Conservation (phyloP, 1,140 invertebrate species). For the Lerema accius region DNA sequence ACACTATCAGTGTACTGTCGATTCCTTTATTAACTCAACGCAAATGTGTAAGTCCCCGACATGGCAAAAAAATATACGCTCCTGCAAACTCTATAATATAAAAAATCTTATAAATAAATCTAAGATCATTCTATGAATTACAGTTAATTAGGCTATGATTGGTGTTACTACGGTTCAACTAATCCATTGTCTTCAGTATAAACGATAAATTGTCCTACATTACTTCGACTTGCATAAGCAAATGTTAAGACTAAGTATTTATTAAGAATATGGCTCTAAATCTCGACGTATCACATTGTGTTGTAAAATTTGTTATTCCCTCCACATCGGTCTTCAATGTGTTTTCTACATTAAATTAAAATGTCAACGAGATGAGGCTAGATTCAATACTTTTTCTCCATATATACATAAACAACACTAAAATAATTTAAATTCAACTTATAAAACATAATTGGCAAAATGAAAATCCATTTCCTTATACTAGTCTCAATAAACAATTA, state of each 20-base stretch:
- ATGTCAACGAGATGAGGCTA: neutral
- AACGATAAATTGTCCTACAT: slow-evolving; percentile 54
- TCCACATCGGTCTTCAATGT: slow-evolving; percentile 41
- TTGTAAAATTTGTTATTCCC: slow-evolving; percentile 49
- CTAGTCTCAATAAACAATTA: slow-evolving; percentile 23
- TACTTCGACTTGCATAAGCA: slow-evolving; percentile 66
- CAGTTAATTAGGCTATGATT: slow-evolving; percentile 76
- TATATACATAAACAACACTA: slow-evolving; percentile 21
- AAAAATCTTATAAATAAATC: slow-evolving; percentile 78
- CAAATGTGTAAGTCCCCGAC: slow-evolving; percentile 8
- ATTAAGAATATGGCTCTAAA: slow-evolving; percentile 64
- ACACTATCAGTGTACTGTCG: neutral
- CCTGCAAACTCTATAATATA: slow-evolving; percentile 61
- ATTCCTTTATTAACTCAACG: slow-evolving; percentile 3
- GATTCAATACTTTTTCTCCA: slow-evolving; percentile 4
- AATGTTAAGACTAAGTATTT: slow-evolving; percentile 64
- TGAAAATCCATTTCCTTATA: neutral
- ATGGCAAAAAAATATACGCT: slow-evolving; percentile 38
- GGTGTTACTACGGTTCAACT: slow-evolving; percentile 76
- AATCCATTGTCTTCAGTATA: slow-evolving; percentile 61
- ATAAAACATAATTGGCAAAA: slow-evolving; percentile 7
- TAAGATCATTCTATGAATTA: slow-evolving; percentile 77
- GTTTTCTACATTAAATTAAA: neutral
- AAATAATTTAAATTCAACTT: slow-evolving; percentile 14
- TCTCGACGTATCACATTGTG: slow-evolving; percentile 66